phyloP scores from a whole-genome alignment of 2,797 vertebrate genomes.

The Alcedo quadribrachys region DNA sequence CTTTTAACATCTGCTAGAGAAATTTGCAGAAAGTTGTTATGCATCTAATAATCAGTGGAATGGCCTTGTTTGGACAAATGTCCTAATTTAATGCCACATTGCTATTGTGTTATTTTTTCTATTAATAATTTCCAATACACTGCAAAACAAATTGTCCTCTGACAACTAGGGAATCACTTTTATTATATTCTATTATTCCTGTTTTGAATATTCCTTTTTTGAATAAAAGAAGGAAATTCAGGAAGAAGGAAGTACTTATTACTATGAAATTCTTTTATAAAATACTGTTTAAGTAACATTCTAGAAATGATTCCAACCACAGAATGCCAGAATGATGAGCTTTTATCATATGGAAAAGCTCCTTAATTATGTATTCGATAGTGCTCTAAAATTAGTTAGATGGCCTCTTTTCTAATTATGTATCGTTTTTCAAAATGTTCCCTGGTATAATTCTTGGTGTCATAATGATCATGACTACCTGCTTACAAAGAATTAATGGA shows the following conservation, averaged over 20 bases:
- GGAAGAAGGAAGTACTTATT: constrained; percentile 36
- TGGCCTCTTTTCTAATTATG: neutral
- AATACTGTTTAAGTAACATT: constrained; percentile 1
- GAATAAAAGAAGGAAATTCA: neutral
- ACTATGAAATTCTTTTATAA: neutral
- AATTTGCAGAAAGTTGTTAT: neutral
- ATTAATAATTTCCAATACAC: constrained; percentile 4
- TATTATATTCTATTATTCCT: neutral
- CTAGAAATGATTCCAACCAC: neutral
- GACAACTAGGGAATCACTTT: neutral
- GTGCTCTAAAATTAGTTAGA: constrained; percentile 40
- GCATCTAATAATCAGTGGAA: neutral
- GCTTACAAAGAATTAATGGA: neutral
- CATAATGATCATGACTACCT: neutral
- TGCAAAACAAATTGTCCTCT: constrained; percentile 11
- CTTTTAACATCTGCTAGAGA: neutral
- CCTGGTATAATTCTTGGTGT: neutral
- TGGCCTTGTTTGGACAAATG: neutral
- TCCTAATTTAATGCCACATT: neutral
- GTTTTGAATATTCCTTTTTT: constrained; percentile 1
- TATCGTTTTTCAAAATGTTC: constrained; percentile 10
- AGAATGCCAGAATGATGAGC: constrained; percentile 46
- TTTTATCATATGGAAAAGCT: constrained; percentile 32
- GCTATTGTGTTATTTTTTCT: neutral
- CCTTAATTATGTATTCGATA: constrained; percentile 42